These are phyloP conservation scores for Rhinopomastus cyanomelas DNA, from an alignment of 2,113 vertebrate species.

Conservation along the genomic window DNA sequence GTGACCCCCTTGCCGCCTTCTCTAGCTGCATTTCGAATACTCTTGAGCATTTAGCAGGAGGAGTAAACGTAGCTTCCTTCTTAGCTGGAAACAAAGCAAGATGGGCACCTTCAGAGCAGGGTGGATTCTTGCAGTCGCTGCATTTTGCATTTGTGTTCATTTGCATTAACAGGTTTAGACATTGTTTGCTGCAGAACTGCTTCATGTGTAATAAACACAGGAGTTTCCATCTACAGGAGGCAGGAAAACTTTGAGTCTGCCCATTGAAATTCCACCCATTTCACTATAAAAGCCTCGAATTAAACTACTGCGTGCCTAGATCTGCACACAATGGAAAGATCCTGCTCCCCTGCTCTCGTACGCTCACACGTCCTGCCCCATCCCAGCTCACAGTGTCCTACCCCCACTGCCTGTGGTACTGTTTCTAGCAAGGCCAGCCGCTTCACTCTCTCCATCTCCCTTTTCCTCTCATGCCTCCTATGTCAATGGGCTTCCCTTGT, in stretches of 20 bases:
- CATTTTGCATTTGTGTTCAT: not conserved
- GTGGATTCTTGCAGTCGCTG: not conserved
- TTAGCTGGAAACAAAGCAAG: not conserved
- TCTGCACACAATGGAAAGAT: not conserved
- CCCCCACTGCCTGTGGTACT: not conserved
- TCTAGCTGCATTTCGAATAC: not conserved
- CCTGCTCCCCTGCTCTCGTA: not conserved
- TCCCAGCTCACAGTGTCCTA: not conserved
- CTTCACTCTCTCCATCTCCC: constrained; percentile 17
- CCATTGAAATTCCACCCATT: not conserved
- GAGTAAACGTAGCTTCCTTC: not conserved
- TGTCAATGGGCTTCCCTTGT: constrained; percentile 26
- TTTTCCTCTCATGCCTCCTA: constrained; percentile 24
- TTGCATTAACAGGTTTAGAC: not conserved
- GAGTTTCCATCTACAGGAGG: not conserved
- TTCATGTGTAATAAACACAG: not conserved
- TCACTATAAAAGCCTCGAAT: not conserved
- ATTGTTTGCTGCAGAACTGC: not conserved
- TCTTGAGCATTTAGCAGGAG: not conserved
- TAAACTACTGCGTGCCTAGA: not conserved
- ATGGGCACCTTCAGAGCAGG: not conserved
- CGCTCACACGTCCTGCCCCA: not conserved
- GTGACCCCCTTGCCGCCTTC: not conserved
- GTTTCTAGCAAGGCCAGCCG: not conserved
- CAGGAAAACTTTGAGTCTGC: not conserved